Base-by-base conservation (phyloP, 2,888 invertebrate species). In the Carpatolechia fugitivella region DNA sequence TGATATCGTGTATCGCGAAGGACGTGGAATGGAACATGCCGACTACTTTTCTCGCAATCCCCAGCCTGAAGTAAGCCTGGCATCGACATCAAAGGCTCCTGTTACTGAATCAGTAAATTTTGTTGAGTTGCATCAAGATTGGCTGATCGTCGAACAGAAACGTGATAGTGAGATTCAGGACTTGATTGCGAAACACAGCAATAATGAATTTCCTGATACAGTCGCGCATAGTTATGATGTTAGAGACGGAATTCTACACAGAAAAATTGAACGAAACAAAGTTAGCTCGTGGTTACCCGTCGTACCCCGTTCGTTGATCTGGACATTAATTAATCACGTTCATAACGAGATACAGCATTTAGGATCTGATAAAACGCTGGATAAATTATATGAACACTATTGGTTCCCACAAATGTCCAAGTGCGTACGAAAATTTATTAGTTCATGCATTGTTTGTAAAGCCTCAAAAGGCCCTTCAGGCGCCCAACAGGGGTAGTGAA, bases 131-230 rank as follows among this genome's bases (percentile, higher is more conserved):
- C 59, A 67, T 11, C 4, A 55, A 0, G 59, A 56, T 0, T 72
- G 71, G 72, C 40, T 74, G 0, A 11, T 49, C 0, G 70, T 65
- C 0, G 72, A 73, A 31, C 73, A 74, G 48, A 47, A 65, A 24
- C 50, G 65, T 0, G 72, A 74, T 29, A 0, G 1, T 0, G 65
- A 69, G 46, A 65, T 68, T 0, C 50, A 54, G 3, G 55, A 63
- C 3, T 8, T 71, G 0, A 56, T 71, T n/a, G 11, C 3, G 2
- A 33, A 33, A 10, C 11, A 8, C 7, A 4, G 3, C 33, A 31
- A n/a, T n/a, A n/a, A n/a, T n/a, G n/a, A n/a, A n/a, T n/a, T n/a
- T n/a, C n/a, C n/a, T n/a, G n/a, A n/a, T n/a, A n/a, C 13, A 0
- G 24, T 59, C 1, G 36, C 18, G 52, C 59, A 58, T 0, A 70